Conservation (phyloP, 2,888 invertebrate species). For the Spisula subtruncata region DNA sequence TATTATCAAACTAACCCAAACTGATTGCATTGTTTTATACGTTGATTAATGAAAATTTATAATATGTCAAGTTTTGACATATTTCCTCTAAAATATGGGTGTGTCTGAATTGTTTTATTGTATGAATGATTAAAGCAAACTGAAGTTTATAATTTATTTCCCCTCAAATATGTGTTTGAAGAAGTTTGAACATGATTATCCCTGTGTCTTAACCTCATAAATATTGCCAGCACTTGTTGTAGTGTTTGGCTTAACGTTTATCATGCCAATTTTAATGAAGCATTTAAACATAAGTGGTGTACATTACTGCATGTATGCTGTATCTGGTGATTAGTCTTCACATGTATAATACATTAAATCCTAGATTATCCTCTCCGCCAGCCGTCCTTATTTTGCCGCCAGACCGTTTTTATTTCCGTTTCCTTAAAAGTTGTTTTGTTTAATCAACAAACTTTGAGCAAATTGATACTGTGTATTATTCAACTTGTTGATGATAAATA, state of each 20-base stretch:
- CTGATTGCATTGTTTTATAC: background rate
- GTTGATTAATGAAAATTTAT: background rate
- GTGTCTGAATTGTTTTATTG: background rate
- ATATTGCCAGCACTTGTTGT: background rate
- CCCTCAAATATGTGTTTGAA: background rate
- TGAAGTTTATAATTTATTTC: background rate
- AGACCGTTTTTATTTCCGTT: too few species aligned
- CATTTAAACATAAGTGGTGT: conserved; percentile 2
- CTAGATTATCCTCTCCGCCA: too few species aligned
- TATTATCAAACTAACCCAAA: too few species aligned
- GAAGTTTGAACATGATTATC: background rate
- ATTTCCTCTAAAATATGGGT: background rate
- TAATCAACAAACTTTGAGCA: too few species aligned
- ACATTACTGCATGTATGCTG: background rate
- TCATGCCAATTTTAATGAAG: conserved; percentile 14
- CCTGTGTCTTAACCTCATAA: background rate
- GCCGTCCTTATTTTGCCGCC: too few species aligned
- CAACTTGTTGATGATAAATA: too few species aligned
- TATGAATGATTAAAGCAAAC: background rate
- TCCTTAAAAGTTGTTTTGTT: too few species aligned
- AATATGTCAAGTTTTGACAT: background rate
- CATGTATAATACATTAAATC: too few species aligned
- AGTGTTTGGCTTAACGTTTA: background rate
- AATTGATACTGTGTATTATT: too few species aligned
- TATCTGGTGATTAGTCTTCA: too few species aligned